Conservation (phyloP, 2,797 vertebrate species). For the Ptychobarbus kaznakovi region DNA sequence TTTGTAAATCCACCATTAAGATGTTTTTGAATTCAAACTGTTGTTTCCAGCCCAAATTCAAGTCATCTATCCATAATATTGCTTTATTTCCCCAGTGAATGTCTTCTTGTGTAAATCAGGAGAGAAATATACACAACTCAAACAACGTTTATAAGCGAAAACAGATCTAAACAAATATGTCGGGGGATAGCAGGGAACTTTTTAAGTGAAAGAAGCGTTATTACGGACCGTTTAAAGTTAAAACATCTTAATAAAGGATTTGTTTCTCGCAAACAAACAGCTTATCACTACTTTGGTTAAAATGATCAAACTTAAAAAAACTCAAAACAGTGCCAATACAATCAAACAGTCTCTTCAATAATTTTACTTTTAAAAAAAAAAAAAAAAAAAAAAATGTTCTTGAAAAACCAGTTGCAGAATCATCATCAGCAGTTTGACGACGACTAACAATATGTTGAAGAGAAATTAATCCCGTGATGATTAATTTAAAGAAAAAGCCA, state of each 20-base stretch:
- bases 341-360: too few species aligned
- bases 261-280: too few species aligned
- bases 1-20: not conserved
- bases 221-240: not conserved
- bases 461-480: not conserved
- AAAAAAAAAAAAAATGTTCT: too few species aligned
- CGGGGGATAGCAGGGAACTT: not conserved
- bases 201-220: not conserved
- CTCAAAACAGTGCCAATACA: too few species aligned
- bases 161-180: not conserved
- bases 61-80: not conserved
- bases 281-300: too few species aligned
- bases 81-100: not conserved
- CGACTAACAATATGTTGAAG: not conserved
- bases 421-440: not conserved
- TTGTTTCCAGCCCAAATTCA: not conserved
- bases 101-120: not conserved
- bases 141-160: not conserved
- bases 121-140: not conserved
- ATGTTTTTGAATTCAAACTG: not conserved
- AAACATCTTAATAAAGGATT: not conserved
- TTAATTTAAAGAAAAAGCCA: not conserved
- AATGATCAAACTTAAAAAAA: too few species aligned
- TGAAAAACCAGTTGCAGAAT: not conserved
- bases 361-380: too few species aligned